Base-by-base conservation (phyloP, 2,888 invertebrate species). In the Cryptosula pallasiana region DNA sequence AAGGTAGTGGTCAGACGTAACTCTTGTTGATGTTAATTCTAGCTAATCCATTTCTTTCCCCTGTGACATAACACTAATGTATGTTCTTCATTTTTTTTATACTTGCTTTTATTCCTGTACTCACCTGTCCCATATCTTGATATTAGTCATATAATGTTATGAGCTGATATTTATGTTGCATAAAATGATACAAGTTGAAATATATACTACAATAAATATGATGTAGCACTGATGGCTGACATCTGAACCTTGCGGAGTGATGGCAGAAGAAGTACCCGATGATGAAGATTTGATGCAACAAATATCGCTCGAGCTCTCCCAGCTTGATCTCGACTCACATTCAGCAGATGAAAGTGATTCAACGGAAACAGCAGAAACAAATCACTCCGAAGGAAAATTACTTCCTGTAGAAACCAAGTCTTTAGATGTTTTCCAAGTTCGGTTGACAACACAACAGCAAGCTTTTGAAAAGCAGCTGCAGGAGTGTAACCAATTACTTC, bases 381-480 rank as follows among this genome's bases (percentile, higher is more conserved):
- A 3, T 20, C 2, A 9, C 5, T 2, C 63, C 27, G 27, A 27
- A 34, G 5, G 25, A 16, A 32, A 3, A 13, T 27, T 63, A 29
- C 13, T 27, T 63, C 27, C 63, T 29, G 9, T 34, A 29, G 63
- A 63, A 5, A 32, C 9, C 13, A 63, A 63, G 32, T 5, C 27
- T 32, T 32, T 63, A 29, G 25, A 63, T 32, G 32, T 13, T 27
- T 32, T 63, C 3, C 29, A 63, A n/a, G 13, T 25, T 25, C 27
- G 63, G 9, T n/a, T 63, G 9, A 13, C 63, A 25, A 29, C 63
- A 16, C 63, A 63, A 63, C 20, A 32, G 27, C 5, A 29, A 29
- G 63, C 63, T 1, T 63, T 63, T 63, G 63, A 63, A 32, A 3
- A 63, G 5, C 63, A 63, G n/a, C 32, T 63, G n/a, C 5, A 63